Evolutionary conservation across 2,888 invertebrate species (phyloP), one percentile per base, ranked within the genome.

Genomic region (Hydraecia micacea): DNA sequence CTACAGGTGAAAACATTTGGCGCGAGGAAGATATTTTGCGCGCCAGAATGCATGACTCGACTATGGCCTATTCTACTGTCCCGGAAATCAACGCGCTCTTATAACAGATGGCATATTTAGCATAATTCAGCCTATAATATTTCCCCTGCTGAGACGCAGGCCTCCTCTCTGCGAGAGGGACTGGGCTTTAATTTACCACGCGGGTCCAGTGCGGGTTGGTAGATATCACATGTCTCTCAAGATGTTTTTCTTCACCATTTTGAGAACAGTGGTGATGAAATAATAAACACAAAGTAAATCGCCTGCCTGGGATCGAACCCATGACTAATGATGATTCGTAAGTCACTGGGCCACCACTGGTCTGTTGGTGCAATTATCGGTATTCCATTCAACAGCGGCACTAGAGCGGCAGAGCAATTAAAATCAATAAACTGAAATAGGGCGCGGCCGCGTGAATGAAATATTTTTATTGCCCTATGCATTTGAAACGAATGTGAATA

Each of bases 1-100:
- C 25, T 78, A 75, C 73, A 81, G 81, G 74, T 85, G 62, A 85
- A 66, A 70, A 63, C 28, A 60, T 79, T 78, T 84, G 85, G 79
- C 85, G 36, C 73, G 75, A 18, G 46, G 13, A 46, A 73, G 60
- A 62, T 62, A 62, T 7, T 81, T 65, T n/a, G 62, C 73, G 75
- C 58, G 84, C 85, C 84, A 84, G 32, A 81, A 85, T 58, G 49
- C 42, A 70, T 69, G 46, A 28, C 65, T 75, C 63, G 18, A 73
- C 46, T 73, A 42, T 55, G 21, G 21, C 39, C 52, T 52, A 58
- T 63, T 75, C 69, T 49, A 71, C 60, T 74, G 73, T 69, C 66
- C 46, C 71, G 73, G 72, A 52, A 42, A 60, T 62, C n/a, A 36
- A 21, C 49, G 49, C n/a, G 28, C 15, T 25, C n/a, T 32, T 28